A percentile compares a stretch with the other conserved stretches of the same genome.
These are phyloP conservation scores for Lamprologus ornatipinnis DNA, from an alignment of 2,113 vertebrate genomes.

Conservation along the genomic window DNA sequence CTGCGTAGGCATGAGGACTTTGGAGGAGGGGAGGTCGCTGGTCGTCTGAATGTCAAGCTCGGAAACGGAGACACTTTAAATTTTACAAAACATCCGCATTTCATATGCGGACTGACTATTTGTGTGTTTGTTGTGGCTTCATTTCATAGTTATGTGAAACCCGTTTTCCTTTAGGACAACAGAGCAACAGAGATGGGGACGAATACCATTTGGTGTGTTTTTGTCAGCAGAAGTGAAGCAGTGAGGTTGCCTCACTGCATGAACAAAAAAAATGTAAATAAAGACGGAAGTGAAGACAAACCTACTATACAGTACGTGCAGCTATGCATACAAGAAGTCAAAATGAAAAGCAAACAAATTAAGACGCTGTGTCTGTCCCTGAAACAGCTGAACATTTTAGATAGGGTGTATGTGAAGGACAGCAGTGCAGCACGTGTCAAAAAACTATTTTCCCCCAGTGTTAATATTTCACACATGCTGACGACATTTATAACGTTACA, in stretches of 20 bases:
- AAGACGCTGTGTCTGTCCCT: background rate
- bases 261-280: background rate
- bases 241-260: background rate
- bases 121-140: background rate
- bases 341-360: background rate
- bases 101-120: background rate
- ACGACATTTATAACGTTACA: background rate
- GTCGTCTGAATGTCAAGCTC: constrained; percentile 5
- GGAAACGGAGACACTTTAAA: background rate
- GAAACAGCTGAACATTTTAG: background rate
- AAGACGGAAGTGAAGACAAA: background rate
- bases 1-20: background rate
- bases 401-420: background rate
- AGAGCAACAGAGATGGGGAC: background rate
- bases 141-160: background rate
- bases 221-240: background rate
- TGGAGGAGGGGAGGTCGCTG: background rate
- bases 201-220: background rate
- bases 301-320: background rate
- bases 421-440: background rate
- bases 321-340: background rate
- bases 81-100: constrained; percentile 39
- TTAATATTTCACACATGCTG: background rate
- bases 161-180: background rate
- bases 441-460: constrained; percentile 24